Base-by-base conservation (phyloP, 2,797 vertebrate genomes). In the Anisognathus igniventris region DNA sequence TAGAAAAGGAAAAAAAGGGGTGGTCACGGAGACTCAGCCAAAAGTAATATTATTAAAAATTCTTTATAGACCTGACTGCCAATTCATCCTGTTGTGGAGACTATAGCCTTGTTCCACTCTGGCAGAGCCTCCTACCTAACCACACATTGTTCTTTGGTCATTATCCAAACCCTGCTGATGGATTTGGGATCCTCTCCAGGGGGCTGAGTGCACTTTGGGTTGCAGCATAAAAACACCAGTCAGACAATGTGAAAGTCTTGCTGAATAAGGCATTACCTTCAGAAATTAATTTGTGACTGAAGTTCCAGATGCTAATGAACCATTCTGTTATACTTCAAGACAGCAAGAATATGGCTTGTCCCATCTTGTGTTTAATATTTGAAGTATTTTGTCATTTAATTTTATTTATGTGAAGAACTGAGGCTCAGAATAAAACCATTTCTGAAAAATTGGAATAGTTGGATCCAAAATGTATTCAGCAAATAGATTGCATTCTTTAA, bases 21-120 rank as follows among this genome's bases (percentile, higher is more conserved):
- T 87, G 24, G 62, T 50, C 71, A 74, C 12, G 27, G 74, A 79
- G 20, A 71, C 53, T 37, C 30, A 64, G 94, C 92, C 94, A 95
- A 92, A 94, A 84, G 57, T 61, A 94, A 89, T 90, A 89, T 79
- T 89, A 71, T 95, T 91, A 60, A 92, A 93, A 81, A 94, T 81
- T 81, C 83, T 81, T 90, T 92, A 85, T 45, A 73, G 61, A 74
- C 62, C 37, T 61, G 74, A 86, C 77, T 77, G 77, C n/a, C 78
- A 93, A 68, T 93, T 76, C 77, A 62, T 90, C 83, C 76, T 88
- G 19, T 84, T 84, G n/a, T 86, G 83, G 93, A 92, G 86, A 83
- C 83, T 73, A 28, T 1, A 64, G 70, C 51, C 70, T 76, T 82
- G 35, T 67, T 88, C 50, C 65, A 53, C 60, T 73, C 60, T 61